These are phyloP conservation scores for Copidosoma aretas DNA, from an alignment of 2,888 invertebrate genomes.

Conservation along the genomic window DNA sequence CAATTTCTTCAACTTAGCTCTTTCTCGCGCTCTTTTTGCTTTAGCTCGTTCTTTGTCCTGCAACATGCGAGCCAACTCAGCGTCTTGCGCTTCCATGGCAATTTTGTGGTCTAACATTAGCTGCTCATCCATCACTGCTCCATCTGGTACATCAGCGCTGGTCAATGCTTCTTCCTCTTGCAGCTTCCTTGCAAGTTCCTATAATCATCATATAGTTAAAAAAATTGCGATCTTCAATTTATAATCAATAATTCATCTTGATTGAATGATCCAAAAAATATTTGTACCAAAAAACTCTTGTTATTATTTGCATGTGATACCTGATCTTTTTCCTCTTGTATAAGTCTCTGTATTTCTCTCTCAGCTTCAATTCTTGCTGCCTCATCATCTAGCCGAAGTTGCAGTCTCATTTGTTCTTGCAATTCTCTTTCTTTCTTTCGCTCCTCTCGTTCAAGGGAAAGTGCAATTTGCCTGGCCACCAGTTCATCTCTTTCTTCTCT, in stretches of 20 bases:
- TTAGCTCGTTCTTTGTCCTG: slow-evolving; percentile 78
- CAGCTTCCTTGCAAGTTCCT: slow-evolving; percentile 76
- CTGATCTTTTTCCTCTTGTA: slow-evolving; percentile 78
- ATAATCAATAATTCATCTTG: no score
- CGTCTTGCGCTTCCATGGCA: slow-evolving; percentile 82
- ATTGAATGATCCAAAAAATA: neutral
- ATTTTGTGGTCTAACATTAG: slow-evolving; percentile 67
- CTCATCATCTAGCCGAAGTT: slow-evolving; percentile 59
- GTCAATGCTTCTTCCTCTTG: slow-evolving; percentile 77
- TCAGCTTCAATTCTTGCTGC: slow-evolving; percentile 55
- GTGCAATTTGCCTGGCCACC: slow-evolving; percentile 73
- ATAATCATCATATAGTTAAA: slow-evolving; percentile 42
- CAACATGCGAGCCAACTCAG: slow-evolving; percentile 77
- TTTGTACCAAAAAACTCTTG: neutral
- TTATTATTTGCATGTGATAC: slow-evolving; percentile 61
- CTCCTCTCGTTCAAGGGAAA: slow-evolving; percentile 69
- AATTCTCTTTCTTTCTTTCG: slow-evolving; percentile 65
- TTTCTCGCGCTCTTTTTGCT: slow-evolving; percentile 73
- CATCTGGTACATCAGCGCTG: slow-evolving; percentile 66
- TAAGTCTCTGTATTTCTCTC: slow-evolving; percentile 66
- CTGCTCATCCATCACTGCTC: slow-evolving; percentile 50
- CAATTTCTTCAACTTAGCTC: slow-evolving; percentile 64
- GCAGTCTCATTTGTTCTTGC: slow-evolving; percentile 64
- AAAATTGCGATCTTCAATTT: slow-evolving; percentile 7
- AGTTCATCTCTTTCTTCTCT: slow-evolving; percentile 74